Evolutionary conservation across 2,888 invertebrate species (phyloP).

Genomic region (Tenthredo livida): DNA sequence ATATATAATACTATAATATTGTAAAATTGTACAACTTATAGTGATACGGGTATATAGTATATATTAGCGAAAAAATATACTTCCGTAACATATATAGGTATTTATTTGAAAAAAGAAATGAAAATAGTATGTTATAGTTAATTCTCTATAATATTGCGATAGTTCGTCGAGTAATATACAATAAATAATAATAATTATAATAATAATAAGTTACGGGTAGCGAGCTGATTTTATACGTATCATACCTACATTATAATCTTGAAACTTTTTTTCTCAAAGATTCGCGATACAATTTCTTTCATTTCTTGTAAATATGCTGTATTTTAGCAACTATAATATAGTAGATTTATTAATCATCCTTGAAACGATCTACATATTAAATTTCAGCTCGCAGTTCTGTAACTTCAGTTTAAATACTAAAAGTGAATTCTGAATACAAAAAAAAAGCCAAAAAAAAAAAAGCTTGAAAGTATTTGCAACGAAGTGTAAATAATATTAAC

Average conservation of each 20-base stretch:
- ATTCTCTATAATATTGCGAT: background rate
- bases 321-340: background rate
- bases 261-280: background rate
- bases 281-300: background rate
- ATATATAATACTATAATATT: conserved; percentile 18
- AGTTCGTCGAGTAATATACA: conserved; percentile 1
- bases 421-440: background rate
- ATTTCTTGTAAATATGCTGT: background rate
- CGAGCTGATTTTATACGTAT: background rate
- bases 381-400: conserved; percentile 37
- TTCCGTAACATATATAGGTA: background rate
- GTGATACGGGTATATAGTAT: background rate
- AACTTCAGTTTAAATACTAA: background rate
- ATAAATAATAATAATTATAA: background rate
- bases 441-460: background rate
- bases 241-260: background rate
- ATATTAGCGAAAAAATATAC: background rate
- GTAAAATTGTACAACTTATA: conserved; percentile 20
- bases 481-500: background rate
- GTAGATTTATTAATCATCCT: background rate
- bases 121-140: background rate
- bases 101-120: background rate
- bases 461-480: conserved; percentile 24
- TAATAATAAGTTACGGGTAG: background rate
- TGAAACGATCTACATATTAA: background rate